Conservation (phyloP, 2,113 vertebrate genomes). For the Sylvietta virens region DNA sequence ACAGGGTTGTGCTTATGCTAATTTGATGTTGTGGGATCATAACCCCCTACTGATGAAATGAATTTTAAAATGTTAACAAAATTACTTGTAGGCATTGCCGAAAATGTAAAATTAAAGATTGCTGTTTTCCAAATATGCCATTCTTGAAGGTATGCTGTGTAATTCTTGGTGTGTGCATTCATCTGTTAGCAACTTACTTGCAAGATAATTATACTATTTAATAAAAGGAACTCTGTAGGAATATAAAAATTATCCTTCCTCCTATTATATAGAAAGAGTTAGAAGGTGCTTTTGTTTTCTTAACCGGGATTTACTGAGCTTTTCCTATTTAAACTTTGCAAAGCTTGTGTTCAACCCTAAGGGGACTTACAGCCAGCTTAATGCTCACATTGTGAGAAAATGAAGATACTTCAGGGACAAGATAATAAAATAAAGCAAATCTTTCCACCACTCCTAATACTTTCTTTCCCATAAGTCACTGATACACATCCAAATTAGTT, state of each 20-base stretch:
- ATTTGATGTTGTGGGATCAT: not conserved
- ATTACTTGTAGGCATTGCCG: conserved; percentile 10
- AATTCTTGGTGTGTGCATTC: not conserved
- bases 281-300: conserved; percentile 10
- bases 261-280: not conserved
- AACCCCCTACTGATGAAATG: conserved; percentile 8
- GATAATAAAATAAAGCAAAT: not conserved
- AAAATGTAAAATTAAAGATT: conserved; percentile 4
- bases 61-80: conserved; percentile 21
- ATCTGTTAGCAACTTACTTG: not conserved
- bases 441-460: not conserved
- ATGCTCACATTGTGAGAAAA: not conserved
- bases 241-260: not conserved
- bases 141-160: not conserved
- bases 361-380: not conserved
- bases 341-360: not conserved
- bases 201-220: conserved; percentile 13
- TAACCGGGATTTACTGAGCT: not conserved
- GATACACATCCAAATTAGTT: not conserved
- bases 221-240: conserved; percentile 16
- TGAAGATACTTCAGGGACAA: not conserved
- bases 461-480: not conserved
- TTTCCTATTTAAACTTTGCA: not conserved
- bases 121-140: not conserved
- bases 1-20: not conserved